These are phyloP conservation scores for Chloroclystis v-ata DNA, from an alignment of 2,888 invertebrate genomes.

Conservation along the genomic window DNA sequence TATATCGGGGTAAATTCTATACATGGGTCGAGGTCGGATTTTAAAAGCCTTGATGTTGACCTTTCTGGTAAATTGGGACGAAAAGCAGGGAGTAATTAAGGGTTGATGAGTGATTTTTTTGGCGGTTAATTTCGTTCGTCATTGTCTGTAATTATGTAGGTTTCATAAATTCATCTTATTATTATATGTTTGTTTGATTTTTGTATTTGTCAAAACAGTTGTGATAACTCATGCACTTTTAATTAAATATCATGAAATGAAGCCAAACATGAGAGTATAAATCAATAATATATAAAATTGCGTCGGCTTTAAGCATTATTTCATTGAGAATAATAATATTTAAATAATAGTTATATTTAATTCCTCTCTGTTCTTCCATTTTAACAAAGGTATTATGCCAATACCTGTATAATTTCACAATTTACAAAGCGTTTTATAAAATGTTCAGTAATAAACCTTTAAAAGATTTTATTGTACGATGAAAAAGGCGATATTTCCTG, in stretches of 20 bases:
- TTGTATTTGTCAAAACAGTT: too few relatives aligned
- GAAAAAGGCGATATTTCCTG: neutral
- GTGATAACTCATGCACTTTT: too few relatives aligned
- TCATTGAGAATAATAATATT: too few relatives aligned
- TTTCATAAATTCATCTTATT: neutral
- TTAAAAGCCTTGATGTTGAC: slow-evolving; percentile 17
- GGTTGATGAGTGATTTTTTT: neutral
- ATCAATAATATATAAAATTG: too few relatives aligned
- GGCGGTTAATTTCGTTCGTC: neutral
- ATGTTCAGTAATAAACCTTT: slow-evolving; percentile 1
- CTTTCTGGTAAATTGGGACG: slow-evolving; percentile 19
- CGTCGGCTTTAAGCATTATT: too few relatives aligned
- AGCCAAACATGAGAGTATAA: too few relatives aligned
- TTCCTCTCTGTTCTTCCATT: slow-evolving; percentile 2
- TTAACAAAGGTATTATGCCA: slow-evolving; percentile 11
- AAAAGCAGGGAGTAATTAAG: slow-evolving; percentile 9
- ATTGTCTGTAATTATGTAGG: neutral
- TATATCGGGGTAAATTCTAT: slow-evolving; percentile 16
- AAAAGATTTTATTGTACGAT: slow-evolving; percentile 2
- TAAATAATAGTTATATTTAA: too few relatives aligned
- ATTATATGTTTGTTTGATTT: too few relatives aligned
- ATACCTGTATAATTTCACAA: slow-evolving; percentile 7
- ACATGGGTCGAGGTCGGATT: slow-evolving; percentile 15
- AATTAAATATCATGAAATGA: too few relatives aligned
- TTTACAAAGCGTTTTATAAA: slow-evolving; percentile 8